A percentile compares a stretch with the other conserved stretches of the same genome.
phyloP scores from a whole-genome alignment of 2,797 vertebrate genomes.

The Urosaurus nigricauda region DNA sequence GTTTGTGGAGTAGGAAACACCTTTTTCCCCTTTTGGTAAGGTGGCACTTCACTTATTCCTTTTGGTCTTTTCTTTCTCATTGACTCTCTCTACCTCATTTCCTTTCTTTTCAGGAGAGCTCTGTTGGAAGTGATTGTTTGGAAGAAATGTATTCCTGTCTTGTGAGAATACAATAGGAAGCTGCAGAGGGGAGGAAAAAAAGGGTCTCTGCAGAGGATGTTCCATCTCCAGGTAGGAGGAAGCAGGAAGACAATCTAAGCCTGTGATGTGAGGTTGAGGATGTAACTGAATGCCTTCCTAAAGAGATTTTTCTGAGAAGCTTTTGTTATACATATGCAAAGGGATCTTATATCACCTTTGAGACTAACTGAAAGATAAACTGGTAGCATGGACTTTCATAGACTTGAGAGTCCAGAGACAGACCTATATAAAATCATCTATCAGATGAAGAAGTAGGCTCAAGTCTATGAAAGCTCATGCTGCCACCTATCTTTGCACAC shows the following conservation, averaged over 20 bases:
- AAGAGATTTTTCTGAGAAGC: not conserved
- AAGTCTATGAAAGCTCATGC: too few species aligned
- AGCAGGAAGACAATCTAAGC: not conserved
- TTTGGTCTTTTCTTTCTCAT: not conserved
- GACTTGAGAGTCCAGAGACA: too few species aligned
- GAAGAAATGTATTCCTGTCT: constrained; percentile 5
- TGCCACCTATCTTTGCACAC: too few species aligned
- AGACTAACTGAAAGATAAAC: too few species aligned
- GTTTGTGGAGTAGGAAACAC: not conserved
- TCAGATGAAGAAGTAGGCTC: too few species aligned
- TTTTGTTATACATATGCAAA: not conserved
- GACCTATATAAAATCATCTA: too few species aligned
- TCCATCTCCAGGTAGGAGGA: not conserved
- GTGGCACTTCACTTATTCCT: not conserved
- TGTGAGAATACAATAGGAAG: not conserved
- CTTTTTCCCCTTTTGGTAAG: not conserved
- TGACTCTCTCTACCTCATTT: not conserved
- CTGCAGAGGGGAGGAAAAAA: not conserved
- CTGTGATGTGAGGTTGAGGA: not conserved
- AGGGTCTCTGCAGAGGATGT: not conserved
- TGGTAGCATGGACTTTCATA: too few species aligned
- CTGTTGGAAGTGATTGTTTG: not conserved
- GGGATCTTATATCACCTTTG: too few species aligned
- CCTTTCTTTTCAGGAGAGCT: not conserved
- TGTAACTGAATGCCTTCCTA: not conserved